Percentiles rank a stretch among this genome's conserved stretches.
phyloP scores from a whole-genome alignment of 2,797 vertebrate genomes.

The Muscicapa comitata region DNA sequence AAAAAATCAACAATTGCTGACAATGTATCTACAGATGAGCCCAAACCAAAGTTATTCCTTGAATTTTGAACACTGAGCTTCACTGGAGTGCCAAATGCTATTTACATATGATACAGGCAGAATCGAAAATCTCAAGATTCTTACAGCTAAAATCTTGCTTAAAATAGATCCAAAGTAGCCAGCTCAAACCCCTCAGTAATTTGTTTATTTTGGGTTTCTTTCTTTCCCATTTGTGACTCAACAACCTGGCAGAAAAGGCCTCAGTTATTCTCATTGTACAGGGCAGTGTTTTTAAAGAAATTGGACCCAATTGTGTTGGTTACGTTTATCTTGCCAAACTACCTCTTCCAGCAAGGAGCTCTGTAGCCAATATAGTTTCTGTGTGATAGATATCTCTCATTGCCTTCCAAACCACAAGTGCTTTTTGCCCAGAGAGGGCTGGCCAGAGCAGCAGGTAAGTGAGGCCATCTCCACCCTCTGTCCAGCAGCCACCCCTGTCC shows the following conservation, averaged over 20 bases:
- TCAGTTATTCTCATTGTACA: neutral
- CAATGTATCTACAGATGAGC: neutral
- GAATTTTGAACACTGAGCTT: neutral
- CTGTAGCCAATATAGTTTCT: neutral
- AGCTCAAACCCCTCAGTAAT: neutral
- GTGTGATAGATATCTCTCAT: neutral
- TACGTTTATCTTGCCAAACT: neutral
- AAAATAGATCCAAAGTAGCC: neutral
- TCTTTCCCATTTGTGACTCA: slow-evolving; percentile 5
- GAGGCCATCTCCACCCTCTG: neutral
- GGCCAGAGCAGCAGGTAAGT: neutral
- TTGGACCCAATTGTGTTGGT: neutral
- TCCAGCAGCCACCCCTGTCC: neutral
- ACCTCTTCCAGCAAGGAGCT: neutral
- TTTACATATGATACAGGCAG: neutral
- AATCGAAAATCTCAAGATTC: neutral
- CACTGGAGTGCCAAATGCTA: neutral
- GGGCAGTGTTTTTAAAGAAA: neutral
- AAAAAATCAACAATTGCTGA: neutral
- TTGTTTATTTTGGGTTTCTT: neutral
- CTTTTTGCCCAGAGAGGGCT: neutral
- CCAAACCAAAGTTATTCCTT: neutral
- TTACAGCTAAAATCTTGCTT: neutral
- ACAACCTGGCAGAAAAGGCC: neutral
- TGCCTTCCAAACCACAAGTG: neutral